A percentile compares a stretch with the other conserved stretches of the same genome.
Conservation (phyloP, 2,113 vertebrate genomes). For the Triplophysa siluroides region DNA sequence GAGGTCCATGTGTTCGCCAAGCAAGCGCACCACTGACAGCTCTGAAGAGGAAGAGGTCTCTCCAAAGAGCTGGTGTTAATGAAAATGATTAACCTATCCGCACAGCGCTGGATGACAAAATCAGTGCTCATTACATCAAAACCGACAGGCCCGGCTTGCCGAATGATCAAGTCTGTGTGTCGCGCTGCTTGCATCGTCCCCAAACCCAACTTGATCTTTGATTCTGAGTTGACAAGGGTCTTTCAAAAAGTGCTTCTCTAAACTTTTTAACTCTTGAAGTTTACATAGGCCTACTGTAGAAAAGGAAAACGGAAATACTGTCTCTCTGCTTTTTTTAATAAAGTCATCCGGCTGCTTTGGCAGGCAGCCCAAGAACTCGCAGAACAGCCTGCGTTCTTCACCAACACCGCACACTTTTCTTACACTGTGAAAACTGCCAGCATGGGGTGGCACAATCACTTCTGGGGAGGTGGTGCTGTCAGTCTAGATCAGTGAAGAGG, state of each 20-base stretch:
- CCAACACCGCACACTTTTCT: slow-evolving; percentile 60
- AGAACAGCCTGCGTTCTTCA: slow-evolving; percentile 64
- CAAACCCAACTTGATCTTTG: slow-evolving; percentile 38
- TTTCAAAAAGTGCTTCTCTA: slow-evolving; percentile 50
- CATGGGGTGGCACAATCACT: slow-evolving; percentile 71
- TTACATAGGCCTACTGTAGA: background rate
- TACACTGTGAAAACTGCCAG: slow-evolving; percentile 72
- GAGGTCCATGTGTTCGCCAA: slow-evolving; percentile 51
- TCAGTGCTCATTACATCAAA: slow-evolving; percentile 44
- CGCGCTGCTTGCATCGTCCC: background rate
- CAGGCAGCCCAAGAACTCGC: slow-evolving; percentile 65
- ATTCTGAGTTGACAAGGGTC: slow-evolving; percentile 45
- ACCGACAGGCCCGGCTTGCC: background rate
- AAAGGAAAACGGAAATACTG: slow-evolving; percentile 53
- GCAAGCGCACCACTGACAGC: slow-evolving; percentile 50
- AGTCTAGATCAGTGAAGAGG: slow-evolving; percentile 70
- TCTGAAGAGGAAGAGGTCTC: slow-evolving; percentile 52
- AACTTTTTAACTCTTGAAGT: slow-evolving; percentile 55
- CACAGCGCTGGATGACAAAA: slow-evolving; percentile 39
- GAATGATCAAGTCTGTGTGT: background rate
- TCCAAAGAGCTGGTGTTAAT: slow-evolving; percentile 52
- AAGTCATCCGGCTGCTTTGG: slow-evolving; percentile 70
- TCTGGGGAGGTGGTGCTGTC: slow-evolving; percentile 74
- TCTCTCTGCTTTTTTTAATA: slow-evolving; percentile 59
- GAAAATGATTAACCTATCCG: slow-evolving; percentile 58